These are phyloP conservation scores for Pectinophora gossypiella DNA, from an alignment of 1,140 invertebrate genomes.

Conservation along the genomic window DNA sequence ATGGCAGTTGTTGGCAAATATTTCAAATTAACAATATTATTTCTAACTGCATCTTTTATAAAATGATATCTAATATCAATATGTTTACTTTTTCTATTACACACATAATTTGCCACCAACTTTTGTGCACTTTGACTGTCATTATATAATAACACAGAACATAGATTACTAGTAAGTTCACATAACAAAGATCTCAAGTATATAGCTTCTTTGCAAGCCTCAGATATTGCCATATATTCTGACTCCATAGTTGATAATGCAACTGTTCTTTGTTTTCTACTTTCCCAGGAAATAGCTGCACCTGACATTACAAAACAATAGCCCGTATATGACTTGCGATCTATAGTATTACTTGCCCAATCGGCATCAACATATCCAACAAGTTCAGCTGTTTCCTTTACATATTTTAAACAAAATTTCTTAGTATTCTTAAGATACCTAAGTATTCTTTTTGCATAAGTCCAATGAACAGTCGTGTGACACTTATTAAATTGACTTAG, in stretches of 20 bases:
- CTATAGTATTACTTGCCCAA: conserved; percentile 29
- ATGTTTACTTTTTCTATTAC: conserved; percentile 8
- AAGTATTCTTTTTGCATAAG: conserved; percentile 34
- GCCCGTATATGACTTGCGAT: conserved; percentile 48
- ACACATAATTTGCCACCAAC: conserved; percentile 3
- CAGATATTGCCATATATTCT: conserved; percentile 43
- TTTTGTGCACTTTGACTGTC: conserved; percentile 8
- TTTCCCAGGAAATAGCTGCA: conserved; percentile 33
- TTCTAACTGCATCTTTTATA: not conserved
- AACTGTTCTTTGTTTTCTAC: conserved; percentile 43
- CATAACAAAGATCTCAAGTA: conserved; percentile 27
- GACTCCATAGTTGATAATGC: conserved; percentile 52
- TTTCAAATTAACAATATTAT: conserved; percentile 5
- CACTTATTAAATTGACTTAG: conserved; percentile 33
- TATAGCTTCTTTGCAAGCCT: conserved; percentile 15
- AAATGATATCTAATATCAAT: conserved; percentile 13
- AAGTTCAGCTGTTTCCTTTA: conserved; percentile 10
- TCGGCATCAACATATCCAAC: conserved; percentile 45
- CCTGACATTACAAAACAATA: conserved; percentile 38
- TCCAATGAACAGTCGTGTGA: conserved; percentile 26
- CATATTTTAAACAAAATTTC: conserved; percentile 14
- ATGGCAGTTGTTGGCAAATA: not conserved
- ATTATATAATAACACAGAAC: conserved; percentile 1
- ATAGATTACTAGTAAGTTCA: conserved; percentile 9
- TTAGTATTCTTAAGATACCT: conserved; percentile 45